Base-by-base conservation (phyloP, 2,113 vertebrate species). In the Xenus cinereus region DNA sequence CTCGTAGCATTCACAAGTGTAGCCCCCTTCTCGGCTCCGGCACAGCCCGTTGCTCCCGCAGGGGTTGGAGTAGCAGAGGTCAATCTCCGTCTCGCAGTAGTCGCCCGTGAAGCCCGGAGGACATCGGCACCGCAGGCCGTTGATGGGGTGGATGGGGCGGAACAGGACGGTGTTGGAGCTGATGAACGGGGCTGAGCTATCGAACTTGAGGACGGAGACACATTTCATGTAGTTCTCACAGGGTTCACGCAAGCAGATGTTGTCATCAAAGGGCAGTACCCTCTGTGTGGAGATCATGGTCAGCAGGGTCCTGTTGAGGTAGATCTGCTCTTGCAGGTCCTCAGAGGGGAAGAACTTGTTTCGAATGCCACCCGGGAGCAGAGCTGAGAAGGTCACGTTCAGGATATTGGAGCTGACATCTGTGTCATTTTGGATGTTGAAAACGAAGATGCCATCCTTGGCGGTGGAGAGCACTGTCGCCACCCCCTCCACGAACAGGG, bases 191-290 rank as follows among this genome's bases (percentile, higher is more conserved):
- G 99, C 99, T 0, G 99, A 99, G 97, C 98, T 99, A 98, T 99
- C 99, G 0, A 99, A 99, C 95, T 98, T 98, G 45, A 99, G 98
- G 56, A 99, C 99, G 0, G 99, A 99, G 33, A 99, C 99, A 2
- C 99, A 99, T 95, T 99, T 99, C 99, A 99, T 99, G 98, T 99
- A 99, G 98, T 99, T 99, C 98, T 99, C 99, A 7, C 99, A 99
- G 46, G 99, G 99, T 97, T 99, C 99, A 0, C 99, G 98, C 89
- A 99, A 95, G 96, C 99, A 99, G 97, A 99, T 99, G 98, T 99
- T 99, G 98, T 99, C 99, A 1, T 99, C 99, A 1, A 99, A 99
- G 11, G 99, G 99, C 91, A 99, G 98, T 88, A 99, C 99, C 11
- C 99, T 98, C 97, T 99, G 99, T 0, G 98, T 98, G 10, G 99